Base-by-base conservation (phyloP, 2,888 invertebrate species). In the Listrodromus nycthemerus region DNA sequence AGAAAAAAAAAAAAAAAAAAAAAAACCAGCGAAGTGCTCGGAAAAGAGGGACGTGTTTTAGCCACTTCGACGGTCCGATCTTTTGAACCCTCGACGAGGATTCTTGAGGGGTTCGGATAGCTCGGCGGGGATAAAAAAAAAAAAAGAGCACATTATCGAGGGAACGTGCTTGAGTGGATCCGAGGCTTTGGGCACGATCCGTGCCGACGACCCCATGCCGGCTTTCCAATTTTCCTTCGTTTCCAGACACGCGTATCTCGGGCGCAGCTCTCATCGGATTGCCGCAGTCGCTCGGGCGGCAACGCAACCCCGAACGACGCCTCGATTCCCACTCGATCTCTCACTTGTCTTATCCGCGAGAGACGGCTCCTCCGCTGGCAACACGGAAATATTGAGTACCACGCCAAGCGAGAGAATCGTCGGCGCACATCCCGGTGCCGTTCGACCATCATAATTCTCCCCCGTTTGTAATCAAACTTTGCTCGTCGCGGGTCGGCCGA, bases 111-210 rank as follows among this genome's bases (percentile, higher is more conserved):
- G 30, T 21, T 45, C 21, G 45, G 5, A n/a, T 33, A 30, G 16
- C 27, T 71, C 24, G 55, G 30, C 48, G 69, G 41, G 48, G 19
- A n/a, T 8, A 69, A 58, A 78, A 82, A 67, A 84, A n/a, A 5
- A 69, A 58, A 78, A 82, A 67, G 83, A 83, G 83, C 75, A 82
- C 84, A 85, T 88, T 88, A 87, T 88, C 86, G 84, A 74, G 50
- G 85, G 86, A 87, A 90, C 88, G 90, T 89, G 88, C 73, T 85
- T 85, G 85, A 89, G 87, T 89, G 87, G 88, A 89, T 75, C 73
- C 79, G 76, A 73, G 75, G 80, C 58, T 75, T 66, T 80, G 48
- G 70, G 33, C 61, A 48, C 67, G 58, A 70, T 74, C 48, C 66
- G 67, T 75, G 84, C 82, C 78, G 83, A 75, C 74, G 65, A 87